phyloP scores from a whole-genome alignment of 1,140 invertebrate genomes.

The Neelides sp. region DNA sequence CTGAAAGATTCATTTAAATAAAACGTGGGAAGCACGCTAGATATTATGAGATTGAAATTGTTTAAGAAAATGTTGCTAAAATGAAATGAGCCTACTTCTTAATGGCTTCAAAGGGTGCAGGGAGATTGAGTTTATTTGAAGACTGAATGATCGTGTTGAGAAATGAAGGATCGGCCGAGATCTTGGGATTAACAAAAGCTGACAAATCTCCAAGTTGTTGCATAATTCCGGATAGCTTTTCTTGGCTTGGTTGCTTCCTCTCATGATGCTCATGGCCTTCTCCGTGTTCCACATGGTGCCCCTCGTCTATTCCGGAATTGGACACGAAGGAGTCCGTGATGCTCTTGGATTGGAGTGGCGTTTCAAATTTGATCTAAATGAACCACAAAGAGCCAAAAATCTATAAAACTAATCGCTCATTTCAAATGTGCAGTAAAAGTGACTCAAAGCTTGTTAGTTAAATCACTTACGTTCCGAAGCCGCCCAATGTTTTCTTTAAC shows the following conservation, averaged over 20 bases:
- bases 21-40: too few relatives aligned
- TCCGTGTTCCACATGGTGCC: not conserved
- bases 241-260: not conserved
- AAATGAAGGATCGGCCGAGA: conserved; percentile 3
- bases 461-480: conserved; percentile 5
- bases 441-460: too few relatives aligned
- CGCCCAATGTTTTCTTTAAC: conserved; percentile 2
- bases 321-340: conserved; percentile 13
- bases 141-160: conserved; percentile 11
- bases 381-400: not conserved
- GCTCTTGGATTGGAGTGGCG: conserved; percentile 19
- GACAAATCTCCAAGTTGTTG: conserved; percentile 14
- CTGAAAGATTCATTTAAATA: too few relatives aligned
- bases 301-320: not conserved
- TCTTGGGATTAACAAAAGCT: conserved; percentile 17
- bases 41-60: too few relatives aligned
- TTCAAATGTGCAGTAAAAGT: too few relatives aligned
- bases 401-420: too few relatives aligned
- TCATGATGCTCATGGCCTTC: too few relatives aligned
- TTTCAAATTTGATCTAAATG: conserved; percentile 16
- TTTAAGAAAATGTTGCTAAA: too few relatives aligned
- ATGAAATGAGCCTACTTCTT: too few relatives aligned
- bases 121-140: conserved; percentile 24
- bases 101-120: conserved; percentile 22
- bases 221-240: conserved; percentile 9